Base-by-base conservation (phyloP, 2,888 invertebrate genomes). In the Stenichneumon culpator region DNA sequence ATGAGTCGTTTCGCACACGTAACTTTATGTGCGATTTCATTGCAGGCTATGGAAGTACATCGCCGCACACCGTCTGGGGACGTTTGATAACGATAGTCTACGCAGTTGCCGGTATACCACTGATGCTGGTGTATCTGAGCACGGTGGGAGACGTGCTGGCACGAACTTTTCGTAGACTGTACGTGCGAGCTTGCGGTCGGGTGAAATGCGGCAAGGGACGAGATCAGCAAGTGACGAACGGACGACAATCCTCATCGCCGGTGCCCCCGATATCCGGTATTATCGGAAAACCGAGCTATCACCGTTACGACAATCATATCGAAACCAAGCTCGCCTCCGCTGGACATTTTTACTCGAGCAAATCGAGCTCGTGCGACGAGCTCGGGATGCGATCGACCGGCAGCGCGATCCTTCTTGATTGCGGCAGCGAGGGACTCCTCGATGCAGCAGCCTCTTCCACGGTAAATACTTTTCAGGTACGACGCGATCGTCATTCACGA, bases 81-180 rank as follows among this genome's bases (percentile, higher is more conserved):
- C 96, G 97, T 90, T 94, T 97, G 89, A 97, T 97, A 84, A 97
- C 98, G n/a, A 96, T 98, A 87, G 95, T 97, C 82, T 98, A 98
- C 94, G 97, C 98, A 0, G 95, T 98, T 84, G 95, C 97, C 84
- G 98, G 98, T 74, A 98, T 98, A 89, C 98, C 98, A 28, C 95
- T 98, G 90, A 97, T 98, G 95, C 95, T 98, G 93, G 95, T 98
- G 75, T 98, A 98, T 94, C 95, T 98, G 79, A 97, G 98, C 77
- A 97, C 98, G 72, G 97, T 98, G 88, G 98, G 98, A 63, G 97
- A 97, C 92, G 96, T 97, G 22, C 95, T 98, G 67, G 97, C 98
- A n/a, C 95, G 97, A 72, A 96, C 96, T 90, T 96, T 98, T 94
- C 96, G 97, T 65, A 95, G 95, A 87, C 94, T 97, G 65, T 97